Conservation (phyloP, 2,797 vertebrate species). For the Silurus lanzhouensis region DNA sequence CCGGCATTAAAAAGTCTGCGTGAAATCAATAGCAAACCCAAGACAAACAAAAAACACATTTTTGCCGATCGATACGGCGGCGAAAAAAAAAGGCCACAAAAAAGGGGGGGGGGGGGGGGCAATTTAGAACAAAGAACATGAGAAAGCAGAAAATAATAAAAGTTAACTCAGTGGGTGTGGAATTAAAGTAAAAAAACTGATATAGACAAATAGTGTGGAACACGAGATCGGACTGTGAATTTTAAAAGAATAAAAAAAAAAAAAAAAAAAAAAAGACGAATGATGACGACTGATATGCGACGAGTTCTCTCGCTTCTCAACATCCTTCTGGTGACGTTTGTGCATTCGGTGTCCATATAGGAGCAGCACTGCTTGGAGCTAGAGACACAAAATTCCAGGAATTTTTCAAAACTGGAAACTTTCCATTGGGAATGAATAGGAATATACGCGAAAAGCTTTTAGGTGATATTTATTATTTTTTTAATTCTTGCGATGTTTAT, state of each 20-base stretch:
- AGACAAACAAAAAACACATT: conserved; percentile 50
- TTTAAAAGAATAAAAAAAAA: conserved; percentile 14
- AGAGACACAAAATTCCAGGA: no score
- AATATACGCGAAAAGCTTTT: no score
- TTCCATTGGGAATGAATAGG: no score
- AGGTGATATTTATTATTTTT: no score
- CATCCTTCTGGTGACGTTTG: neutral
- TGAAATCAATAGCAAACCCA: conserved; percentile 45
- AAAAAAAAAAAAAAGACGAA: neutral
- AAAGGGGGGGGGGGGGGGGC: no score
- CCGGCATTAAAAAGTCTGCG: conserved; percentile 24
- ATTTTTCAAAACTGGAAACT: no score
- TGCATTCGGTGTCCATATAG: neutral
- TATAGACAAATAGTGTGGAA: conserved; percentile 32
- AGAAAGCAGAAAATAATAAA: neutral
- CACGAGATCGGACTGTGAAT: conserved; percentile 19
- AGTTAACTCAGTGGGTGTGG: conserved; percentile 17
- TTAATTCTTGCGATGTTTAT: no score
- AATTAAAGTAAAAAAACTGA: conserved; percentile 37
- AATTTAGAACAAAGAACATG: conserved; percentile 20
- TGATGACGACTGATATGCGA: conserved; percentile 28
- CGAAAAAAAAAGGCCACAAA: conserved; percentile 17
- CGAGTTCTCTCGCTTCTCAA: conserved; percentile 19
- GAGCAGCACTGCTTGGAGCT: no score
- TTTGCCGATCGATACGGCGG: conserved; percentile 46